Evolutionary conservation across 2,797 vertebrate species (phyloP).

Genomic region (Balearica regulorum): DNA sequence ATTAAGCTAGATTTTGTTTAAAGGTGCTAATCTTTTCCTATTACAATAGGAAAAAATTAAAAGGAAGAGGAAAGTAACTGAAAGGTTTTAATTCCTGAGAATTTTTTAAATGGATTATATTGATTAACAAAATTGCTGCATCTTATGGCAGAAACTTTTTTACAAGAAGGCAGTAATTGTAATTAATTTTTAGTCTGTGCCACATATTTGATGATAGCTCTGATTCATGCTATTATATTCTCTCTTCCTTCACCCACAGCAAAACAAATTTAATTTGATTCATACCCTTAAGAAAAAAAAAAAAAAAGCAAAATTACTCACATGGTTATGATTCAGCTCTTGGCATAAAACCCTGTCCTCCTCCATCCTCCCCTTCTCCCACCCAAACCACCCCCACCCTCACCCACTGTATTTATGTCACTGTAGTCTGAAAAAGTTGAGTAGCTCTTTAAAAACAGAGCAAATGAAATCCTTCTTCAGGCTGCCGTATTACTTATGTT

Average conservation of each 20-base stretch:
- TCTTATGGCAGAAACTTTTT: constrained; percentile 54
- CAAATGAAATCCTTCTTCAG: constrained; percentile 59
- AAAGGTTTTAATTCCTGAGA: constrained; percentile 49
- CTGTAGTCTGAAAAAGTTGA: constrained; percentile 64
- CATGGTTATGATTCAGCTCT: constrained; percentile 80
- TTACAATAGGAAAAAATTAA: constrained; percentile 42
- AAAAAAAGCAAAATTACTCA: constrained; percentile 73
- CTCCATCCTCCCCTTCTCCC: constrained; percentile 65
- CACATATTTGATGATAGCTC: constrained; percentile 77
- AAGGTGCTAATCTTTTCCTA: constrained; percentile 21
- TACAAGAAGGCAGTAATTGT: constrained; percentile 64
- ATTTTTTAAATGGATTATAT: constrained; percentile 49
- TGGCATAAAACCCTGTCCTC: constrained; percentile 70
- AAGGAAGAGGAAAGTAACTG: constrained; percentile 24
- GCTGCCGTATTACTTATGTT: constrained; percentile 34
- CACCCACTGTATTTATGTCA: constrained; percentile 68
- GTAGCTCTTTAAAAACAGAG: constrained; percentile 67
- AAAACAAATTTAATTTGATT: constrained; percentile 83
- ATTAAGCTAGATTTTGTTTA: constrained; percentile 53
- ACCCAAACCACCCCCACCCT: constrained; percentile 68
- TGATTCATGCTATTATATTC: constrained; percentile 81
- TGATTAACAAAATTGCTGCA: constrained; percentile 58
- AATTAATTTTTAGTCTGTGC: constrained; percentile 74
- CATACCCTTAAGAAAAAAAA: constrained; percentile 72
- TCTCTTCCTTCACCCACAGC: constrained; percentile 77